phyloP scores from a whole-genome alignment of 2,113 vertebrate genomes.

The Argyrosomus japonicus region DNA sequence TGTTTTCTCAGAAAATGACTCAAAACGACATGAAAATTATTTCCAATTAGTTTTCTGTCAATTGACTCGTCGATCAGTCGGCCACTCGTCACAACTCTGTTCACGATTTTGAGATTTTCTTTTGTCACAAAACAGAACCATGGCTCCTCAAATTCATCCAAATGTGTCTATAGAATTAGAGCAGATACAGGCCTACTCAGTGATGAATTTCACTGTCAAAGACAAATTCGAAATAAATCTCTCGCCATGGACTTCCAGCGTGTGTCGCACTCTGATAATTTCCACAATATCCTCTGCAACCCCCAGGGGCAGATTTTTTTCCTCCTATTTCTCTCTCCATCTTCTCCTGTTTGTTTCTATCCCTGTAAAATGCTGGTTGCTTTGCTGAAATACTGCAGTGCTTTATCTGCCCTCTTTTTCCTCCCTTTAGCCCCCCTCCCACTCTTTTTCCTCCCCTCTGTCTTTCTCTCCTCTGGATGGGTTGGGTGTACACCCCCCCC shows the following conservation, averaged over 20 bases:
- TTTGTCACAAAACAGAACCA: not conserved
- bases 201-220: slow-evolving; percentile 81
- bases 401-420: slow-evolving; percentile 74
- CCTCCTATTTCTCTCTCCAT: slow-evolving; percentile 61
- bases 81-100: not conserved
- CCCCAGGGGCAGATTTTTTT: slow-evolving; percentile 73
- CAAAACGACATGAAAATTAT: not conserved
- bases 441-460: slow-evolving; percentile 41
- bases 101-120: slow-evolving; percentile 8
- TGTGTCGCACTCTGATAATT: slow-evolving; percentile 82
- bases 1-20: not conserved
- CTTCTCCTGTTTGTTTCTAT: slow-evolving; percentile 77
- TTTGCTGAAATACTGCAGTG: slow-evolving; percentile 85
- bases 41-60: not conserved
- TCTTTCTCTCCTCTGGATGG: slow-evolving; percentile 34
- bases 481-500: slow-evolving; percentile 22
- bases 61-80: not conserved
- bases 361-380: slow-evolving; percentile 83
- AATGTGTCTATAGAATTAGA: slow-evolving; percentile 64
- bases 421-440: slow-evolving; percentile 58
- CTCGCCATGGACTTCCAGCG: slow-evolving; percentile 74
- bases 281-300: slow-evolving; percentile 82
- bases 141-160: slow-evolving; percentile 23
- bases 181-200: slow-evolving; percentile 52
- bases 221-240: slow-evolving; percentile 82